Percentiles rank a stretch among this genome's conserved stretches.
Conservation (phyloP, 2,888 invertebrate genomes). For the Diabrotica balteata region DNA sequence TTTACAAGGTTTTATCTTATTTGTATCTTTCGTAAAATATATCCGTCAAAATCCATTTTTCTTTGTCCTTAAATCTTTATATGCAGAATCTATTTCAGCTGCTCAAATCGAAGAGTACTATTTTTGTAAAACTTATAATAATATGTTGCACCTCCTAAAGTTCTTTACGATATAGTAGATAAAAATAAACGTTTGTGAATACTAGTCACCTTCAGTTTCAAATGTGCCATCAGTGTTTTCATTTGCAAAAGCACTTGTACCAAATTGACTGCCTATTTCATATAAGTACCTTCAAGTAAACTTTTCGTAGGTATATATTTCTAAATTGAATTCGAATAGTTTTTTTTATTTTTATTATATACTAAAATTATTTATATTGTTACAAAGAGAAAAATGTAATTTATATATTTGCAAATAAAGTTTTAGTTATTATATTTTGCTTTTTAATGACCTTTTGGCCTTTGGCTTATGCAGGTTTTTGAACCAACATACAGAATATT, state of each 20-base stretch:
- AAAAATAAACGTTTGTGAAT: too few species aligned
- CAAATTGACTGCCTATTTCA: constrained; percentile 55
- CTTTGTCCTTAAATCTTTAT: too few species aligned
- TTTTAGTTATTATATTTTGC: constrained; percentile 55
- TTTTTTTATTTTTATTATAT: constrained; percentile 35
- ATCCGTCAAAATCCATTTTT: too few species aligned
- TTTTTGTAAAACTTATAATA: too few species aligned
- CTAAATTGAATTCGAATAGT: constrained; percentile 36
- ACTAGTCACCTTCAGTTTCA: not conserved
- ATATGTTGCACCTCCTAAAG: too few species aligned
- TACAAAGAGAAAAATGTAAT: constrained; percentile 52
- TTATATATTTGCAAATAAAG: constrained; percentile 59
- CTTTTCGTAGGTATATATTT: constrained; percentile 10
- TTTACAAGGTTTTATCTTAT: too few species aligned
- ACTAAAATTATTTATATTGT: constrained; percentile 53
- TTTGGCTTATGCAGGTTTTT: constrained; percentile 33
- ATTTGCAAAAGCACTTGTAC: constrained; percentile 54
- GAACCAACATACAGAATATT: constrained; percentile 18
- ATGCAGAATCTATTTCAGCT: too few species aligned
- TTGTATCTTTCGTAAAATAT: too few species aligned
- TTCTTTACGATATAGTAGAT: too few species aligned
- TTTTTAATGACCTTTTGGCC: constrained; percentile 54
- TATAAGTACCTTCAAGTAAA: constrained; percentile 43
- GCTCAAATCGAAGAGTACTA: too few species aligned
- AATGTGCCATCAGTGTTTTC: constrained; percentile 36